Conservation (phyloP, 1,140 invertebrate species). For the Zelostemma sp. region DNA sequence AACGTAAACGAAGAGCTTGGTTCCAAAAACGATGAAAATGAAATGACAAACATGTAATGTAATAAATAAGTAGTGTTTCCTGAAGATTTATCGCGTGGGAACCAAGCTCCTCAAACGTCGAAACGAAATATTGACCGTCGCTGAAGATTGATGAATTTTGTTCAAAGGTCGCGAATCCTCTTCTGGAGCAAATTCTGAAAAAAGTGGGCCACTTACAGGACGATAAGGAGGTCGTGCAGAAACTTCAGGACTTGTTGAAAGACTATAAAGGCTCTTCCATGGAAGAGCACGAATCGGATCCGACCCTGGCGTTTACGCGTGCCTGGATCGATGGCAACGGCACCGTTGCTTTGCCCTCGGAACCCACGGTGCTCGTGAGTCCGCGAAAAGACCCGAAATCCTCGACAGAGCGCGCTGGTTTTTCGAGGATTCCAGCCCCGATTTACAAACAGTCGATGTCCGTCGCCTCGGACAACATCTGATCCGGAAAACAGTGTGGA, state of each 20-base stretch:
- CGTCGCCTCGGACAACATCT: conserved; percentile 62
- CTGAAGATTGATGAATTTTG: background rate
- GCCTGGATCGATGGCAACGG: conserved; percentile 83
- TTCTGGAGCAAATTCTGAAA: conserved; percentile 79
- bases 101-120: too few species aligned
- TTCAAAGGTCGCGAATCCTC: conserved; percentile 70
- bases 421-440: conserved; percentile 67
- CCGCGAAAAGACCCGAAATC: conserved; percentile 68
- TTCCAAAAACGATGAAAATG: too few species aligned
- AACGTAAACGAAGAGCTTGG: too few species aligned
- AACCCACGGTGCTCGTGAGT: conserved; percentile 57
- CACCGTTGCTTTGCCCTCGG: conserved; percentile 68
- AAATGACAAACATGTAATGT: too few species aligned
- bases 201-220: conserved; percentile 78
- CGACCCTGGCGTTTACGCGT: conserved; percentile 77
- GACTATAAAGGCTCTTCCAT: conserved; percentile 68
- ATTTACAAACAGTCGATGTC: conserved; percentile 67
- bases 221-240: conserved; percentile 77
- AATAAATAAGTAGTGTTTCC: too few species aligned
- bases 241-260: conserved; percentile 78
- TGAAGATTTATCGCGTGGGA: too few species aligned
- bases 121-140: too few species aligned
- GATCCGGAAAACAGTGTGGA: conserved; percentile 37
- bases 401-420: conserved; percentile 56
- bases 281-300: conserved; percentile 69